A percentile compares a stretch with the other conserved stretches of the same genome.
Evolutionary conservation across 2,888 invertebrate species (phyloP).

Genomic region (Troilus luridus): DNA sequence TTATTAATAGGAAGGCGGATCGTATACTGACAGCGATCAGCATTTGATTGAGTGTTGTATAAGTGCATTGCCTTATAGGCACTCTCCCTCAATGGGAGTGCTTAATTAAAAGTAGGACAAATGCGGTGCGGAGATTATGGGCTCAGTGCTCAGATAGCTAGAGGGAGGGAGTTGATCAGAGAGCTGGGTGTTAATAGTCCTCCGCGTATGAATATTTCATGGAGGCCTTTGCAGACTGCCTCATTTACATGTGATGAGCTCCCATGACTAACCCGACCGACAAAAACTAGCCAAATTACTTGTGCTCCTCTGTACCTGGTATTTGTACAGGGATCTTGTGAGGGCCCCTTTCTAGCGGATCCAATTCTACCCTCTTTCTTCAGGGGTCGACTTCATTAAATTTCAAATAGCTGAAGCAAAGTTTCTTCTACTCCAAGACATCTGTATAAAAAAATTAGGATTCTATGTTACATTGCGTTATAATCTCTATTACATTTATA

Average conservation of each 20-base stretch:
- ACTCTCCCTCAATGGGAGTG: background rate
- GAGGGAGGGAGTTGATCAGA: slow-evolving; percentile 35
- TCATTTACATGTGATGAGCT: slow-evolving; percentile 61
- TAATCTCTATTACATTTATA: no score
- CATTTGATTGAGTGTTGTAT: slow-evolving; percentile 37
- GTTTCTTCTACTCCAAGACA: no score
- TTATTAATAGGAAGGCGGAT: background rate
- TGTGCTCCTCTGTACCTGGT: slow-evolving; percentile 23
- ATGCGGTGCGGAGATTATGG: slow-evolving; percentile 5
- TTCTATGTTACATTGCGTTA: no score
- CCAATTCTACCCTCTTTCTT: background rate
- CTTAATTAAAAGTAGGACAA: slow-evolving; percentile 54
- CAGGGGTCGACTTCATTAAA: background rate
- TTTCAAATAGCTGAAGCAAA: background rate
- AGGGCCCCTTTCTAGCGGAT: background rate
- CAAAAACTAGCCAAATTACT: slow-evolving; percentile 54
- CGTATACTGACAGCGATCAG: slow-evolving; percentile 14
- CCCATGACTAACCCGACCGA: slow-evolving; percentile 21
- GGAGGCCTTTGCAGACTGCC: slow-evolving; percentile 50
- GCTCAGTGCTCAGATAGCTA: background rate
- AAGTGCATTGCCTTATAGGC: slow-evolving; percentile 42
- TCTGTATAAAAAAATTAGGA: no score
- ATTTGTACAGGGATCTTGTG: slow-evolving; percentile 38
- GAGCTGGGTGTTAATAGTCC: slow-evolving; percentile 33
- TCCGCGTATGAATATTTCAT: slow-evolving; percentile 61